Evolutionary conservation across 2,113 vertebrate species (phyloP).

Genomic region (Podarcis muralis): DNA sequence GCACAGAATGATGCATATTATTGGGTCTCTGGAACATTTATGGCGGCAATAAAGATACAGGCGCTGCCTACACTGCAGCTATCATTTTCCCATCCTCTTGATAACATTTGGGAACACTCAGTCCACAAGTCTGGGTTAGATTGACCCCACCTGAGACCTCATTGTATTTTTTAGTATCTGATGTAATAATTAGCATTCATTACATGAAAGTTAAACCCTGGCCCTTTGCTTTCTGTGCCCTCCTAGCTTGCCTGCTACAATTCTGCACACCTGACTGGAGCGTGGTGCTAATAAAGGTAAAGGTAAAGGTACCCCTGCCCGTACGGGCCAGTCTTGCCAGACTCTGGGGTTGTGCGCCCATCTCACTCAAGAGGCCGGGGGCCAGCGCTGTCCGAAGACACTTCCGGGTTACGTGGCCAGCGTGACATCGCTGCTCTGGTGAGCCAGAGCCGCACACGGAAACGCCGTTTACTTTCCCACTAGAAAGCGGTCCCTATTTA

Average conservation of each 20-base stretch:
- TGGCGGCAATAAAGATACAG: slow-evolving; percentile 28
- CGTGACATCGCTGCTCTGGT: no score
- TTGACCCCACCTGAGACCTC: not conserved
- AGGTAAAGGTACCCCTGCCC: no score
- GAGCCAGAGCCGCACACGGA: no score
- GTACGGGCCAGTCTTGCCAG: no score
- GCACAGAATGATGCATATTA: slow-evolving; percentile 18
- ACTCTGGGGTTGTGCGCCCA: no score
- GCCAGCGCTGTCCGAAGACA: no score
- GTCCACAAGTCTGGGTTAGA: not conserved
- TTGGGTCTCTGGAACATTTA: not conserved
- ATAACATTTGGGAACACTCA: not conserved
- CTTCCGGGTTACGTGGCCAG: no score
- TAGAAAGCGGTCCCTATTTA: no score
- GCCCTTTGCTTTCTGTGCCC: not conserved
- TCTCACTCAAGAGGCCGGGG: no score
- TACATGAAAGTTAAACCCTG: not conserved
- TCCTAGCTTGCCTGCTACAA: not conserved
- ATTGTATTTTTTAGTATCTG: not conserved
- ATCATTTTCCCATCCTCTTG: slow-evolving; percentile 14
- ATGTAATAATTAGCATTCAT: not conserved
- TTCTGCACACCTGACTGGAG: not conserved
- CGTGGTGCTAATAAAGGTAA: no score
- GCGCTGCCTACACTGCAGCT: slow-evolving; percentile 12
- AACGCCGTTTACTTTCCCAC: no score